These are phyloP conservation scores for Cherax destructor DNA, from an alignment of 1,140 invertebrate species.

Conservation along the genomic window DNA sequence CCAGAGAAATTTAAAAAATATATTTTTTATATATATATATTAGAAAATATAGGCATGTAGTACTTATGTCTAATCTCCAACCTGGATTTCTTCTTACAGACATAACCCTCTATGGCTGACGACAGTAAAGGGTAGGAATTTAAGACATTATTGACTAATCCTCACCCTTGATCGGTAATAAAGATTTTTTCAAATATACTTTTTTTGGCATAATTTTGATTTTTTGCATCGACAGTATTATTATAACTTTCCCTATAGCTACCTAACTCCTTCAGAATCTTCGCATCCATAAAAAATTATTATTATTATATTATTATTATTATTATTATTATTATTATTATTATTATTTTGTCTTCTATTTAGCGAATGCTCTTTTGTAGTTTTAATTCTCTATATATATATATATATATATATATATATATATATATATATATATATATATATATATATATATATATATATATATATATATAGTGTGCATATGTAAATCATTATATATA, in stretches of 20 bases:
- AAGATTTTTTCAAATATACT: neutral
- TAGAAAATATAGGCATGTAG: too few species aligned
- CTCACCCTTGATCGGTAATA: slow-evolving; percentile 1
- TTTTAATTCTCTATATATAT: neutral
- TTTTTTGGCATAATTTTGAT: neutral
- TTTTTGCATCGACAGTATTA: neutral
- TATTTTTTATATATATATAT: neutral
- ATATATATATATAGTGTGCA: neutral
- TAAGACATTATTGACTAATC: neutral
- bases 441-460: slow-evolving; percentile 12
- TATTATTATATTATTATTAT: neutral
- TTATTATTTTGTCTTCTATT: neutral
- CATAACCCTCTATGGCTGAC: slow-evolving; percentile 6
- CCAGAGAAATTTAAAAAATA: neutral
- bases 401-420: slow-evolving; percentile 4
- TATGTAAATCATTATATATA: neutral
- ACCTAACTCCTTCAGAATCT: neutral
- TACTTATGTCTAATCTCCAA: neutral
- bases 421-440: slow-evolving; percentile 13
- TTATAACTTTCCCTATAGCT: neutral
- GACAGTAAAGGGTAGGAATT: slow-evolving; percentile 8
- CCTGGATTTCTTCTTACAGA: slow-evolving; percentile 13
- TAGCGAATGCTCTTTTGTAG: neutral
- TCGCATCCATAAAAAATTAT: neutral
- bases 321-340: neutral